Evolutionary conservation across 1,140 invertebrate genomes (phyloP).

Genomic region (Heliconius eleuchia): DNA sequence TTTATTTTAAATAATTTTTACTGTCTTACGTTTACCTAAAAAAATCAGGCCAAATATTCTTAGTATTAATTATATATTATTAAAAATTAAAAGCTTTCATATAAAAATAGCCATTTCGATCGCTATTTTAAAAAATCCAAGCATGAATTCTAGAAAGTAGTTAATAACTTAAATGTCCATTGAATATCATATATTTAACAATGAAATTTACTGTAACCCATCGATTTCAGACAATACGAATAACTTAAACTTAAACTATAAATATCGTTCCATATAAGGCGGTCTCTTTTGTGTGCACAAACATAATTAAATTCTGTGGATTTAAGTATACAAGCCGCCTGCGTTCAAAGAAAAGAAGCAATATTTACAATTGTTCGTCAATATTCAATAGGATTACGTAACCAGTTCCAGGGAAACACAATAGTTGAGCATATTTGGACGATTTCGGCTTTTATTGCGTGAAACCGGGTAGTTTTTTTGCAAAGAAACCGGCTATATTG

Average conservation of each 20-base stretch:
- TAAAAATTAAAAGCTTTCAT: too few species aligned
- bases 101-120: not conserved
- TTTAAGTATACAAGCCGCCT: not conserved
- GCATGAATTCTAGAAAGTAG: not conserved
- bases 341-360: slow-evolving; percentile 45
- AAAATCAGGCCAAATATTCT: too few species aligned
- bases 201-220: not conserved
- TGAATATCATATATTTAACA: not conserved
- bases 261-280: slow-evolving; percentile 11
- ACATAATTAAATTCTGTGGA: slow-evolving; percentile 7
- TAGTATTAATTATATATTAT: too few species aligned
- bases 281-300: slow-evolving; percentile 10
- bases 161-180: not conserved
- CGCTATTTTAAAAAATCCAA: not conserved
- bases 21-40: too few species aligned
- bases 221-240: not conserved
- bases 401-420: slow-evolving; percentile 59
- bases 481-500: slow-evolving; percentile 57
- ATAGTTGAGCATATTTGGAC: slow-evolving; percentile 47
- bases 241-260: slow-evolving; percentile 1
- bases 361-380: slow-evolving; percentile 52
- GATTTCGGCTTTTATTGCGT: slow-evolving; percentile 55
- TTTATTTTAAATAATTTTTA: too few species aligned
- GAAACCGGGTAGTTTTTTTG: slow-evolving; percentile 56
- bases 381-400: slow-evolving; percentile 55